These are phyloP conservation scores for Hipposideros armiger DNA, from an alignment of 2,113 vertebrate species.

Conservation along the genomic window DNA sequence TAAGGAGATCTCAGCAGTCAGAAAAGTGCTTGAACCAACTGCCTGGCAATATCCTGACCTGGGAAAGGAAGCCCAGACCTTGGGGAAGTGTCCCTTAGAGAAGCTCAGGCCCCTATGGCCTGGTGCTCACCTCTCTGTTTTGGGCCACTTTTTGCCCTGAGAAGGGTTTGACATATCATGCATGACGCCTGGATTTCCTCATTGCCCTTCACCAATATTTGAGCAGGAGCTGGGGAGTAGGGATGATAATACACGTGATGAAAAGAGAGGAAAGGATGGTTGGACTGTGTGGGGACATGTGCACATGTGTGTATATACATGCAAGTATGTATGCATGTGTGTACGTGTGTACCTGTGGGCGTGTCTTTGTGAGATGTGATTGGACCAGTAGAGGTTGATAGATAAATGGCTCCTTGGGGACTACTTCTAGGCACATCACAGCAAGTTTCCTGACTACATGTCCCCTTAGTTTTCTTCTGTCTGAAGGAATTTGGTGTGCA, in stretches of 20 bases:
- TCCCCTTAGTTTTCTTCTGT: not conserved
- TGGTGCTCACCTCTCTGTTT: not conserved
- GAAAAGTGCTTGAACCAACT: not conserved
- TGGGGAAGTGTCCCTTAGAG: not conserved
- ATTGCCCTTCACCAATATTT: not conserved
- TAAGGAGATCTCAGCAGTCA: not conserved
- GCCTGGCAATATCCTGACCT: not conserved
- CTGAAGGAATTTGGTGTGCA: not conserved
- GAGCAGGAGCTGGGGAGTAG: not conserved
- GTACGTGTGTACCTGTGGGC: too few species aligned
- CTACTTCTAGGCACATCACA: not conserved
- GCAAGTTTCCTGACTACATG: not conserved
- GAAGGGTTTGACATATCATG: not conserved
- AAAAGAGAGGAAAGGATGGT: not conserved
- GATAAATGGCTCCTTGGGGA: too few species aligned
- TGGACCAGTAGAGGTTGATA: not conserved
- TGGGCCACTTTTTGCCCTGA: not conserved
- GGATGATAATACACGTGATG: not conserved
- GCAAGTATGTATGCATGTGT: rapidly evolving
- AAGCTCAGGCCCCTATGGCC: not conserved
- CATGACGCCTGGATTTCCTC: not conserved
- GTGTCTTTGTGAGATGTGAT: not conserved
- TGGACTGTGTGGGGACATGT: too few species aligned
- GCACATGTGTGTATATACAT: too few species aligned
- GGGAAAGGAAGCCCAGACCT: not conserved